Evolutionary conservation across 2,888 invertebrate genomes (phyloP).

Genomic region (Achlya flavicornis): DNA sequence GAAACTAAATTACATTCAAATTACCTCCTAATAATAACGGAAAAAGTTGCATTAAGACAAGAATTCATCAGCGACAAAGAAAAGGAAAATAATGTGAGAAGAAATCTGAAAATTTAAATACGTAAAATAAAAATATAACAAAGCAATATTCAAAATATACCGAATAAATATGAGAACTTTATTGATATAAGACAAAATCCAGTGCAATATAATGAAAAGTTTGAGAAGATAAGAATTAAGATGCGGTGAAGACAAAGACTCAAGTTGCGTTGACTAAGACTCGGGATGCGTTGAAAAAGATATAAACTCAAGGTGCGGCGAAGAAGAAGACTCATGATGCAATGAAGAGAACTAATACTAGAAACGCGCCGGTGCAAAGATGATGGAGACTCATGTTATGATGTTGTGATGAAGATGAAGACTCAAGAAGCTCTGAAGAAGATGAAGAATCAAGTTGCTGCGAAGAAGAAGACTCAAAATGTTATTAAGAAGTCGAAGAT

Average conservation of each 20-base stretch:
- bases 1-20: too few relatives aligned
- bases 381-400: slow-evolving; percentile 8
- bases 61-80: too few relatives aligned
- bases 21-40: too few relatives aligned
- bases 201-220: slow-evolving; percentile 11
- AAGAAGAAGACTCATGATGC: slow-evolving; percentile 7
- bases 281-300: slow-evolving; percentile 9
- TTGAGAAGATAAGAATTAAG: slow-evolving; percentile 21
- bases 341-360: slow-evolving; percentile 14
- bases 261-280: background rate
- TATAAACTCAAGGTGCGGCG: background rate
- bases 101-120: too few relatives aligned
- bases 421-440: slow-evolving; percentile 16
- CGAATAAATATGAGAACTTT: too few relatives aligned
- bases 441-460: slow-evolving; percentile 21
- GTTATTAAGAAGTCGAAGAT: slow-evolving; percentile 12
- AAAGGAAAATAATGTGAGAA: too few relatives aligned
- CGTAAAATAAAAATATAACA: background rate
- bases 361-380: background rate
- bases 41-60: too few relatives aligned
- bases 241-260: slow-evolving; percentile 19
- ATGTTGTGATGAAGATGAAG: slow-evolving; percentile 15
- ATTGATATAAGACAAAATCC: too few relatives aligned
- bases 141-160: too few relatives aligned
- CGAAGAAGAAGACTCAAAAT: slow-evolving; percentile 20